Base-by-base conservation (phyloP, 2,888 invertebrate genomes). In the Leptogaster cylindrica region DNA sequence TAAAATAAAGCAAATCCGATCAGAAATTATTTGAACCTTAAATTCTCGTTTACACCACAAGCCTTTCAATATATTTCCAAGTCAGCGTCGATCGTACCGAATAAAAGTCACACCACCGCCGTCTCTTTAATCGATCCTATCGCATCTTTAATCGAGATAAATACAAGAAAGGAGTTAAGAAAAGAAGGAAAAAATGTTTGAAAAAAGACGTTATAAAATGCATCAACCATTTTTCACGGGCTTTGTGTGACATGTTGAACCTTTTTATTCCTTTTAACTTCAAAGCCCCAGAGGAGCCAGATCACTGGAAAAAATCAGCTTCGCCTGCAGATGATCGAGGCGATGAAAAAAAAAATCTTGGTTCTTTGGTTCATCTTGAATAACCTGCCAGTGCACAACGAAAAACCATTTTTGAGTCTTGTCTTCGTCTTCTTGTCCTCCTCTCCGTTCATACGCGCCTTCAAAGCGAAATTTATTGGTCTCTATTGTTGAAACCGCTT, bases 211-310 rank as follows among this genome's bases (percentile, higher is more conserved):
- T 16, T 46, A 28, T 28, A 46, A 46, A 63, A 63, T 10, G 46
- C 63, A 66, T 68, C 65, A 68, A 66, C 68, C 51, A 68, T 68
- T 68, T 68, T 65, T 68, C 68, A 68, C 68, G 61, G 63, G 46
- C 46, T 63, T 41, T 65, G 51, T 65, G 65, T 65, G 68, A 68
- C 68, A 65, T 68, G 68, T 68, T 65, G 66, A 36, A 61, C 58
- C 50, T 50, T 65, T 65, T 65, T 65, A 50, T 65, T 65, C 36
- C 31, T 65, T 65, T 65, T 31, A 2, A 12, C n/a, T 10, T 14
- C 16, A 55, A 55, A 25, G 28, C 28, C 44, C 41, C 6, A 55
- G 55, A 55, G 39, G 20, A 36, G 55, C 33, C n/a, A 20, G 39
- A 55, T 36, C 55, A 12, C 14, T 20, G 55, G 20, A 55, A 36